These are phyloP conservation scores for Nomia melanderi DNA, from an alignment of 1,140 invertebrate genomes.

Conservation along the genomic window DNA sequence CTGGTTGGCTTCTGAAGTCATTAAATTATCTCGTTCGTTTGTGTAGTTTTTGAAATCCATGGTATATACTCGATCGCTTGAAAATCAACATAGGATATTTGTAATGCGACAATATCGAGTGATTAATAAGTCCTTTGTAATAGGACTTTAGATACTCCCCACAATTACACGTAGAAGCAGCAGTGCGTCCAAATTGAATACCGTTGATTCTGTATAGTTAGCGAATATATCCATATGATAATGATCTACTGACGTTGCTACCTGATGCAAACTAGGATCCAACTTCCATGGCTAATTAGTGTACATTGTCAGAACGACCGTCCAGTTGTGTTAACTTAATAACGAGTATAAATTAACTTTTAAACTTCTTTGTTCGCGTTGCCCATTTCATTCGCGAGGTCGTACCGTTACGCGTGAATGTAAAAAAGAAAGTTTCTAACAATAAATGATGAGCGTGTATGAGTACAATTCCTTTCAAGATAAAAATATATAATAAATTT, in stretches of 20 bases:
- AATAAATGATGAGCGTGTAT: too few relatives aligned
- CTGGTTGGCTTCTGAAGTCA: too few relatives aligned
- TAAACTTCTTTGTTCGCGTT: conserved; percentile 3
- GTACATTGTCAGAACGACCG: conserved; percentile 29
- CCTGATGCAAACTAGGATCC: conserved; percentile 39
- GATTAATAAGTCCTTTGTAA: neutral
- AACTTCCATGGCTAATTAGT: conserved; percentile 45
- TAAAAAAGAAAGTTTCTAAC: neutral
- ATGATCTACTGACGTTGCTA: conserved; percentile 23
- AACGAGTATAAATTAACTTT: conserved; percentile 13
- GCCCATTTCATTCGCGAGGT: neutral
- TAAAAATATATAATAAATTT: too few relatives aligned
- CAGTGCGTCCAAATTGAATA: conserved; percentile 21
- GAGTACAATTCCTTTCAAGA: too few relatives aligned
- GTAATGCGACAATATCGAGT: neutral
- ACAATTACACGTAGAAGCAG: neutral
- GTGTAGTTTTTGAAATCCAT: too few relatives aligned
- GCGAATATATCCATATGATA: conserved; percentile 37
- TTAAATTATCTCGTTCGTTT: too few relatives aligned
- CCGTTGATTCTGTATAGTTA: conserved; percentile 25
- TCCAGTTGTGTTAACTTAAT: conserved; percentile 17
- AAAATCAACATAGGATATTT: neutral
- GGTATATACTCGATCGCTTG: too few relatives aligned
- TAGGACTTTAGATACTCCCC: neutral
- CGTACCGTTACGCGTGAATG: too few relatives aligned